Evolutionary conservation across 2,888 invertebrate genomes (phyloP).

Genomic region (Chorisops tibialis): DNA sequence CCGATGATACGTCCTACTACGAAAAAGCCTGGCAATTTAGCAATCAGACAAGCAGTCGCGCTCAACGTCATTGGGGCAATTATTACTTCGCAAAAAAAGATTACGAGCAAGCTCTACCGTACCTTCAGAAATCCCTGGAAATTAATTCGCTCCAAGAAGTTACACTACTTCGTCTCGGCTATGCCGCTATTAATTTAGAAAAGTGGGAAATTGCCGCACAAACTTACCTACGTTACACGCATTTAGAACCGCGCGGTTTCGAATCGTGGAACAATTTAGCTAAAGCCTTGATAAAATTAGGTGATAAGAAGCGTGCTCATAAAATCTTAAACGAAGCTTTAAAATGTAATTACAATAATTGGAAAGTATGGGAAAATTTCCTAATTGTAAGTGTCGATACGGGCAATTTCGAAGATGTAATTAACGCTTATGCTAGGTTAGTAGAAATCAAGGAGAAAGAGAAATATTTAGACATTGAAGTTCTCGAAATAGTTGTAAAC

Average conservation of each 20-base stretch:
- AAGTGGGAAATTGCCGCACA: conserved; percentile 79
- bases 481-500: conserved; percentile 68
- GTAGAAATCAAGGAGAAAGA: conserved; percentile 69
- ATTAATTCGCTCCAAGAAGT: conserved; percentile 83
- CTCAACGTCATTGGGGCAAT: conserved; percentile 85
- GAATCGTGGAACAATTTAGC: conserved; percentile 99
- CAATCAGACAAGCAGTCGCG: conserved; percentile 72
- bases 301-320: conserved; percentile 82
- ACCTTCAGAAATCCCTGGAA: conserved; percentile 76
- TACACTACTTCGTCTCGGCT: conserved; percentile 86
- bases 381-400: conserved; percentile 84
- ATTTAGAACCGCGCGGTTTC: conserved; percentile 82
- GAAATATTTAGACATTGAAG: conserved; percentile 73
- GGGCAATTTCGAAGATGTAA: conserved; percentile 78
- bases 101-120: conserved; percentile 74
- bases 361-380: conserved; percentile 93
- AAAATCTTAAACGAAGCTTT: conserved; percentile 82
- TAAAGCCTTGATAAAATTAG: conserved; percentile 84
- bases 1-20: conserved; percentile 74
- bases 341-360: conserved; percentile 88
- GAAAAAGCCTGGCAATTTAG: conserved; percentile 91
- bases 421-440: conserved; percentile 79
- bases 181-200: conserved; percentile 72
- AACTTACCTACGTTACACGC: conserved; percentile 83
- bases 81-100: conserved; percentile 71